Evolutionary conservation across 2,113 vertebrate species (phyloP).

Genomic region (Takifugu bimaculatus): DNA sequence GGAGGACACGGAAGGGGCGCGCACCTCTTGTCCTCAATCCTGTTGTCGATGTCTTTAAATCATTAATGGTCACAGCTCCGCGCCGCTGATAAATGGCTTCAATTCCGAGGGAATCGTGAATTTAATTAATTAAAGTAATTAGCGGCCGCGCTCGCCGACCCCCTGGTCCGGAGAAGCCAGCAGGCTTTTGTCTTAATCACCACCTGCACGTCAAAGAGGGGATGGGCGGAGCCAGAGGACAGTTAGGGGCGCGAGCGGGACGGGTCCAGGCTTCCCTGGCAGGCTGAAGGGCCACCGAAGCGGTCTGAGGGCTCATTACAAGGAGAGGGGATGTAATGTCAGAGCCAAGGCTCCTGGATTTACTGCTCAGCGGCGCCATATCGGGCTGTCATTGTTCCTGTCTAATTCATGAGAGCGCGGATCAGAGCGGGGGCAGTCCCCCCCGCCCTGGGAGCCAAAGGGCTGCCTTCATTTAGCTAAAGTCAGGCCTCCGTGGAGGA

Average conservation of each 20-base stretch:
- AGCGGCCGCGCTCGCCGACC: constrained; percentile 59
- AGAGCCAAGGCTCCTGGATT: constrained; percentile 64
- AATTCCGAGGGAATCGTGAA: constrained; percentile 74
- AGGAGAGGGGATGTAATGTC: constrained; percentile 62
- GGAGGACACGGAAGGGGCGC: constrained; percentile 43
- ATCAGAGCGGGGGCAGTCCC: constrained; percentile 37
- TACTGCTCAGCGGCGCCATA: constrained; percentile 46
- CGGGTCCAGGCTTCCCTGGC: constrained; percentile 21
- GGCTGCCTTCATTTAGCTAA: neutral
- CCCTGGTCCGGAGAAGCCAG: constrained; percentile 50
- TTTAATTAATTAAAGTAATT: constrained; percentile 78
- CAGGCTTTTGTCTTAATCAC: constrained; percentile 73
- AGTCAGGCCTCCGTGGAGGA: neutral
- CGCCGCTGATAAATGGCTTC: constrained; percentile 70
- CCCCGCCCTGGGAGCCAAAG: constrained; percentile 22
- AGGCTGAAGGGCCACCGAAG: constrained; percentile 43
- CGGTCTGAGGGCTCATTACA: constrained; percentile 63
- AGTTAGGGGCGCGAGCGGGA: constrained; percentile 48
- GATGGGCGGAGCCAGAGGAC: constrained; percentile 54
- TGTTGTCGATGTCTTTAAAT: constrained; percentile 75
- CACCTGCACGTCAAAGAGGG: constrained; percentile 58
- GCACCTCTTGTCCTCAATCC: constrained; percentile 63
- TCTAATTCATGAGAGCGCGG: constrained; percentile 48
- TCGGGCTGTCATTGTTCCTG: constrained; percentile 58
- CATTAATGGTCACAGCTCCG: constrained; percentile 65